Percentiles rank a stretch among this genome's conserved stretches.
These are phyloP conservation scores for Maccullochella peelii DNA, from an alignment of 2,113 vertebrate genomes.

Conservation along the genomic window DNA sequence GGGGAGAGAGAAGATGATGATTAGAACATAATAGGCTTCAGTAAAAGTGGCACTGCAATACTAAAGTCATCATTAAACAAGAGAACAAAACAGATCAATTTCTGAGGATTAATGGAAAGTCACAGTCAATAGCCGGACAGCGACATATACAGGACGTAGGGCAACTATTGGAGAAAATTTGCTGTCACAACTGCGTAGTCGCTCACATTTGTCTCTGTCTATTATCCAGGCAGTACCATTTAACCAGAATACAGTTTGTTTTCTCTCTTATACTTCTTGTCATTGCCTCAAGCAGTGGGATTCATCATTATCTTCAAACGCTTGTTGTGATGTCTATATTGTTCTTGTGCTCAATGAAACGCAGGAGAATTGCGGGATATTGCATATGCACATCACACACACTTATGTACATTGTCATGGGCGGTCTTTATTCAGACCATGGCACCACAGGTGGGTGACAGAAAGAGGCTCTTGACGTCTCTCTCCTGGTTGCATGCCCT, in stretches of 20 bases:
- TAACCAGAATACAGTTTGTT: conserved; percentile 65
- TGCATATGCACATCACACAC: conserved; percentile 44
- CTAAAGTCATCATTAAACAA: conserved; percentile 53
- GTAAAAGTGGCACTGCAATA: conserved; percentile 49
- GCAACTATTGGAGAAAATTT: conserved; percentile 50
- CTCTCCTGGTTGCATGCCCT: conserved; percentile 45
- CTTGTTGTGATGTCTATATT: conserved; percentile 60
- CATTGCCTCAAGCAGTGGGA: conserved; percentile 70
- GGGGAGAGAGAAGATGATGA: conserved; percentile 42
- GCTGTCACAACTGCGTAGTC: conserved; percentile 50
- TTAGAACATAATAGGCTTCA: conserved; percentile 63
- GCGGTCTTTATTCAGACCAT: conserved; percentile 36
- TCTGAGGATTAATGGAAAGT: conserved; percentile 62
- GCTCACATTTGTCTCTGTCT: conserved; percentile 72
- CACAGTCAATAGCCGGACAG: conserved; percentile 46
- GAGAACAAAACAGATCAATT: conserved; percentile 61
- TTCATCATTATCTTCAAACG: conserved; percentile 68
- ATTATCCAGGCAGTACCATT: conserved; percentile 66
- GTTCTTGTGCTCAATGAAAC: conserved; percentile 53
- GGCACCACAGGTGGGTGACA: conserved; percentile 39
- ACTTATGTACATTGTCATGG: conserved; percentile 18
- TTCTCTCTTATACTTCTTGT: conserved; percentile 58
- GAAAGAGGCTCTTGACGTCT: conserved; percentile 21
- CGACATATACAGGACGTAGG: conserved; percentile 39
- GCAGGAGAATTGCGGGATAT: conserved; percentile 27